A percentile compares a stretch with the other conserved stretches of the same genome.
Evolutionary conservation across 2,888 invertebrate genomes (phyloP).

Genomic region (Alloplasta piceator): DNA sequence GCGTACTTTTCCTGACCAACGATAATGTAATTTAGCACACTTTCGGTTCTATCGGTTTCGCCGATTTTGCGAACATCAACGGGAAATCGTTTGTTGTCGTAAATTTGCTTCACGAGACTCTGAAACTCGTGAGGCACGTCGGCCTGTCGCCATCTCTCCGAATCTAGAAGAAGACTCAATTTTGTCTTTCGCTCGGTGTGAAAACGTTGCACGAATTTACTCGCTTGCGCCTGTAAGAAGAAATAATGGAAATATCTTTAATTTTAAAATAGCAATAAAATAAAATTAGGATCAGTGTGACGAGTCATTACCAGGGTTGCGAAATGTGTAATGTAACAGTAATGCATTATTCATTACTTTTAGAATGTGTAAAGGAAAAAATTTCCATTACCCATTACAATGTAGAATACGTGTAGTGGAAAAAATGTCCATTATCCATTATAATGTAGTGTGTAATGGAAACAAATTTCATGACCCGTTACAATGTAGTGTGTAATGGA

Average conservation of each 20-base stretch:
- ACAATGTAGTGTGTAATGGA: too few species aligned
- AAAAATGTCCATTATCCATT: too few species aligned
- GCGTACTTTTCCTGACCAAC: slow-evolving; percentile 90
- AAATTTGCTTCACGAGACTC: slow-evolving; percentile 86
- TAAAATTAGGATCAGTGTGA: too few species aligned
- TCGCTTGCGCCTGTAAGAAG: slow-evolving; percentile 88
- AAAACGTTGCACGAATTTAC: slow-evolving; percentile 95
- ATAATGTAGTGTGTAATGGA: too few species aligned
- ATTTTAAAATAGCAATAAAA: background rate
- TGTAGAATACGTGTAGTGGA: too few species aligned
- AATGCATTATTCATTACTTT: too few species aligned
- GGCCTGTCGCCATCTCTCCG: slow-evolving; percentile 96
- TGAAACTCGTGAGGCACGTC: slow-evolving; percentile 96
- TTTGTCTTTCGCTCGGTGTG: slow-evolving; percentile 95
- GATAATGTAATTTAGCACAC: slow-evolving; percentile 81
- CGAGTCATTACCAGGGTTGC: too few species aligned
- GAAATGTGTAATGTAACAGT: too few species aligned
- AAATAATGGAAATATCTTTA: background rate
- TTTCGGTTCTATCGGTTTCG: slow-evolving; percentile 79
- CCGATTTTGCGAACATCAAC: slow-evolving; percentile 74
- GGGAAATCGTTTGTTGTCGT: slow-evolving; percentile 85
- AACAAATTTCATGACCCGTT: too few species aligned
- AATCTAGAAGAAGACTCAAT: slow-evolving; percentile 92
- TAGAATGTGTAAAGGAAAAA: too few species aligned
- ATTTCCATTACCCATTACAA: too few species aligned